phyloP scores from a whole-genome alignment of 2,888 invertebrate species.

The Podotricha telesiphe region DNA sequence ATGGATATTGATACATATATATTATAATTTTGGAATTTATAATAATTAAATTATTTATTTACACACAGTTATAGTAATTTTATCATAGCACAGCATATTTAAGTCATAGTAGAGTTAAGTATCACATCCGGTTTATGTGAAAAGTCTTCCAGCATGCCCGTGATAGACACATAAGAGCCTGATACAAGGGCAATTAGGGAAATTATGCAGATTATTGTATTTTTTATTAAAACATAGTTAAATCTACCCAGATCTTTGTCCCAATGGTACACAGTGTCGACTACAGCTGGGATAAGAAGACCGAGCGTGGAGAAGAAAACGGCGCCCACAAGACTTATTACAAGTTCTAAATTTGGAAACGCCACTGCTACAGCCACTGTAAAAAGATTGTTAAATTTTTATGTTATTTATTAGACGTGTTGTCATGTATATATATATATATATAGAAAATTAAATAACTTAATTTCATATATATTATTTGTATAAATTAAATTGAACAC shows the following conservation, averaged over 20 bases:
- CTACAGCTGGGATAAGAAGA: conserved; percentile 87
- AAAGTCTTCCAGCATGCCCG: conserved; percentile 67
- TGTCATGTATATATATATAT: too few species aligned
- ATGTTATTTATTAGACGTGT: too few species aligned
- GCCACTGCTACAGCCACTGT: conserved; percentile 89
- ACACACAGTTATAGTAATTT: neutral
- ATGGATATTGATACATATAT: too few species aligned
- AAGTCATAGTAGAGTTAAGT: conserved; percentile 32
- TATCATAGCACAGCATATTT: neutral
- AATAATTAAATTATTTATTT: too few species aligned
- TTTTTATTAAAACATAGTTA: conserved; percentile 87
- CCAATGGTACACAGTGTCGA: conserved; percentile 89
- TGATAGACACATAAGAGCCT: conserved; percentile 69
- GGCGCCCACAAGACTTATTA: conserved; percentile 95
- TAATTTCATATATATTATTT: too few species aligned
- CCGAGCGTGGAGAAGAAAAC: conserved; percentile 89
- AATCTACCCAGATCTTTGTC: conserved; percentile 85
- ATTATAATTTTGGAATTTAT: too few species aligned
- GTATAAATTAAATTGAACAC: too few species aligned
- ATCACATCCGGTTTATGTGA: conserved; percentile 24
- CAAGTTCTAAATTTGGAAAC: conserved; percentile 92
- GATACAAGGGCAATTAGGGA: conserved; percentile 67
- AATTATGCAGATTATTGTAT: conserved; percentile 72
- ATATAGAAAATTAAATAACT: too few species aligned
- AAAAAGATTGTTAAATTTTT: conserved; percentile 20